Evolutionary conservation across 2,113 vertebrate genomes (phyloP).

Genomic region (Spermophilus dauricus): DNA sequence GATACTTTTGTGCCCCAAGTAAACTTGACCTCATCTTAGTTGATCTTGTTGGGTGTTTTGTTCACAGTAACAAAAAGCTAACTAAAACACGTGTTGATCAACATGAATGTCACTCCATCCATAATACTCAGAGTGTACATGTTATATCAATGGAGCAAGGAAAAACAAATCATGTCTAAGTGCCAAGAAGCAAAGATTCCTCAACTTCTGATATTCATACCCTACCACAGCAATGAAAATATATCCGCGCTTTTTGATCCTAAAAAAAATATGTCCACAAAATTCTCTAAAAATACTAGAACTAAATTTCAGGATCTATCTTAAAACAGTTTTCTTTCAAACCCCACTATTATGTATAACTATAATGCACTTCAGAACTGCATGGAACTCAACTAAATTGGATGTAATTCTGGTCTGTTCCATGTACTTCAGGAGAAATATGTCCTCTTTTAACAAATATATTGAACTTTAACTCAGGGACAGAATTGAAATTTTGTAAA

Average conservation of each 20-base stretch:
- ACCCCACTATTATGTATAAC: no score
- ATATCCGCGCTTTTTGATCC: not conserved
- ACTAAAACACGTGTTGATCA: not conserved
- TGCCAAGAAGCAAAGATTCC: not conserved
- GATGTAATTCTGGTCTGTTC: not conserved
- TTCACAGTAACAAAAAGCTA: no score
- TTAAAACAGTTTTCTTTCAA: not conserved
- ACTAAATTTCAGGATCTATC: not conserved
- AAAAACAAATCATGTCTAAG: not conserved
- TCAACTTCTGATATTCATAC: not conserved
- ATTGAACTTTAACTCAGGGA: conserved; percentile 70
- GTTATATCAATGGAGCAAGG: rapidly evolving
- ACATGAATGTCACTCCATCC: not conserved
- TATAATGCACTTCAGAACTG: not conserved
- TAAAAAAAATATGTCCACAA: not conserved
- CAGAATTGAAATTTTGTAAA: conserved; percentile 75
- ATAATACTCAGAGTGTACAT: not conserved
- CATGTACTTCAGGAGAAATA: conserved; percentile 1
- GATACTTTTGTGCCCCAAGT: no score
- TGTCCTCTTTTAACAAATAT: conserved; percentile 34
- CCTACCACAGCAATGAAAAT: not conserved
- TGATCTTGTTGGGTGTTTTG: no score
- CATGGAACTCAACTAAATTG: not conserved
- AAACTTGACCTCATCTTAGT: no score
- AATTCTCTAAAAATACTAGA: not conserved